A percentile compares a stretch with the other conserved stretches of the same genome.
Conservation (phyloP, 2,113 vertebrate species). For the Myodes glareolus region DNA sequence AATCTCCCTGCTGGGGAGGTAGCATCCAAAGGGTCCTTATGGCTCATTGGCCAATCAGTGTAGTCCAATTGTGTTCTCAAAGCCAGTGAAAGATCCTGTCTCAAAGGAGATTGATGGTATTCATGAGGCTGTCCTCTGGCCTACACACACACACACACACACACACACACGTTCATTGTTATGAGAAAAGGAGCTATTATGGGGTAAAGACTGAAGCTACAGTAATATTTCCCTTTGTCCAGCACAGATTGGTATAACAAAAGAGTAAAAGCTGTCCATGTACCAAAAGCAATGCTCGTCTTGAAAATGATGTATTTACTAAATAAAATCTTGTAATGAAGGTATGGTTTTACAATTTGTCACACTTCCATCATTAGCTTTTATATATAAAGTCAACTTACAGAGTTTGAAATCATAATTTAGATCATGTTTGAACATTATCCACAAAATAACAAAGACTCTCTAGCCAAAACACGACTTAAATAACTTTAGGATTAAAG, state of each 20-base stretch:
- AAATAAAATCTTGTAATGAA: not conserved
- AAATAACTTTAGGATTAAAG: not conserved
- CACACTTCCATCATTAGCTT: not conserved
- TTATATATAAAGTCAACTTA: not conserved
- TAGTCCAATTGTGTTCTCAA: not conserved
- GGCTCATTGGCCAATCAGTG: not conserved
- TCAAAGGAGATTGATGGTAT: not conserved
- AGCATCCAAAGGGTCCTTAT: not conserved
- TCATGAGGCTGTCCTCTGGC: not conserved
- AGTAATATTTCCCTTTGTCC: not conserved
- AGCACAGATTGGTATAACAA: not conserved
- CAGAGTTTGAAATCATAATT: not conserved
- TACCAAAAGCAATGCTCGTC: not conserved
- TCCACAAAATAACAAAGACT: not conserved
- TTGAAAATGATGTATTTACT: not conserved
- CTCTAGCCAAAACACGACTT: not conserved
- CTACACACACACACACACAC: not conserved
- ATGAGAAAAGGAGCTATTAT: not conserved
- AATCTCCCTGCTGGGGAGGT: not conserved
- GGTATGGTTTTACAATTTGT: not conserved
- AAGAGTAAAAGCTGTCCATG: not conserved
- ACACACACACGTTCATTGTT: too few relatives aligned
- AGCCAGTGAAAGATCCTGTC: not conserved
- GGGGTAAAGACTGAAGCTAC: not conserved
- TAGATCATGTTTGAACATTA: constrained; percentile 25